These are phyloP conservation scores for Fratercula arctica DNA, from an alignment of 2,797 vertebrate genomes.

Conservation along the genomic window DNA sequence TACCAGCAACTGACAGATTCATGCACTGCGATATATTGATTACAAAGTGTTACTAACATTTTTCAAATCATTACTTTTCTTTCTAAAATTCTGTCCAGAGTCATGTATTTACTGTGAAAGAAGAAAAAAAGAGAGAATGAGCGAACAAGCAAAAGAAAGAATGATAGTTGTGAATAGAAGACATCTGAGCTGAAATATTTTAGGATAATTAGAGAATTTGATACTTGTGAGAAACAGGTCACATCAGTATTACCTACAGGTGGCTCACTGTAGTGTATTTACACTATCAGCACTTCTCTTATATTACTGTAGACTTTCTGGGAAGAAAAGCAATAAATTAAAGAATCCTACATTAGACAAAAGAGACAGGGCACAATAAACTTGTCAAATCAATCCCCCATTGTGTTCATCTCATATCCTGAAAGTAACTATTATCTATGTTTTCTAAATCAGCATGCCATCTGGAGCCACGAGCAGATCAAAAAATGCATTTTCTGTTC, in stretches of 20 bases:
- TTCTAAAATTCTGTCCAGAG: slow-evolving; percentile 13
- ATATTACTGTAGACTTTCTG: slow-evolving; percentile 35
- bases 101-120: slow-evolving; percentile 13
- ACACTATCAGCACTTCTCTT: slow-evolving; percentile 48
- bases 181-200: slow-evolving; percentile 61
- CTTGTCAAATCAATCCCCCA: slow-evolving; percentile 28
- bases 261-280: slow-evolving; percentile 41
- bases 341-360: slow-evolving; percentile 38
- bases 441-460: slow-evolving; percentile 39
- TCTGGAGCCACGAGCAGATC: neutral
- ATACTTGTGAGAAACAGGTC: slow-evolving; percentile 69
- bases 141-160: slow-evolving; percentile 40
- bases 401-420: slow-evolving; percentile 26
- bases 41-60: neutral
- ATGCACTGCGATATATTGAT: neutral
- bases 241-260: slow-evolving; percentile 32
- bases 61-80: neutral
- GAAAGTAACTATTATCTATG: slow-evolving; percentile 34
- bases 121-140: neutral
- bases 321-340: slow-evolving; percentile 55
- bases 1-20: neutral
- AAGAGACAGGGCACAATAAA: slow-evolving; percentile 40
- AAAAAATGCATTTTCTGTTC: slow-evolving; percentile 21
- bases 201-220: slow-evolving; percentile 55
- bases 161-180: slow-evolving; percentile 41